Conservation (phyloP, 2,797 vertebrate species). For the Pseudocheirus occidentalis region DNA sequence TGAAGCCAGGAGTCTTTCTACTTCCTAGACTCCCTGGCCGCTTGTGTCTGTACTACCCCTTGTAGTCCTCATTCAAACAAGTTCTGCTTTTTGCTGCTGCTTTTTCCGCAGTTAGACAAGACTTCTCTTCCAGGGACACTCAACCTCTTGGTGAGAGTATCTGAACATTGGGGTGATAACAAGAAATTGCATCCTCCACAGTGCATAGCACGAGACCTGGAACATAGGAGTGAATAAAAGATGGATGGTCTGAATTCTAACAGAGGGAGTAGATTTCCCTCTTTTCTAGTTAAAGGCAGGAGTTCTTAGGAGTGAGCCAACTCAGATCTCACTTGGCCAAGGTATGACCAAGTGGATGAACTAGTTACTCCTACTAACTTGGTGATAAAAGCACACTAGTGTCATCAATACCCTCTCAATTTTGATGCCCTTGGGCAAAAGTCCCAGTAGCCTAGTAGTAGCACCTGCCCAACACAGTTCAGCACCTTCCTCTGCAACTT, state of each 20-base stretch:
- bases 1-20: background rate
- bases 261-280: background rate
- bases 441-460: background rate
- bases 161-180: background rate
- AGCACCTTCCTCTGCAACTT: background rate
- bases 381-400: background rate
- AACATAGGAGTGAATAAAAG: background rate
- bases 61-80: background rate
- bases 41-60: background rate
- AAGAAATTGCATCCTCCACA: background rate
- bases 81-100: background rate
- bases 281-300: background rate
- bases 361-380: background rate
- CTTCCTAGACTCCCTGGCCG: background rate
- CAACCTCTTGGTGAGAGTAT: background rate
- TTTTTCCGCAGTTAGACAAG: background rate
- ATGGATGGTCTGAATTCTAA: background rate
- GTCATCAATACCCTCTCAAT: background rate
- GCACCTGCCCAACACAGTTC: background rate
- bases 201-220: background rate
- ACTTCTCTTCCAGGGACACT: background rate
- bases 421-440: background rate
- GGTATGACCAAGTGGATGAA: background rate
- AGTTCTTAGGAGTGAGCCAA: background rate
- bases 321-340: background rate